Evolutionary conservation across 2,888 invertebrate species (phyloP).

Genomic region (Stictocephala bisonia): DNA sequence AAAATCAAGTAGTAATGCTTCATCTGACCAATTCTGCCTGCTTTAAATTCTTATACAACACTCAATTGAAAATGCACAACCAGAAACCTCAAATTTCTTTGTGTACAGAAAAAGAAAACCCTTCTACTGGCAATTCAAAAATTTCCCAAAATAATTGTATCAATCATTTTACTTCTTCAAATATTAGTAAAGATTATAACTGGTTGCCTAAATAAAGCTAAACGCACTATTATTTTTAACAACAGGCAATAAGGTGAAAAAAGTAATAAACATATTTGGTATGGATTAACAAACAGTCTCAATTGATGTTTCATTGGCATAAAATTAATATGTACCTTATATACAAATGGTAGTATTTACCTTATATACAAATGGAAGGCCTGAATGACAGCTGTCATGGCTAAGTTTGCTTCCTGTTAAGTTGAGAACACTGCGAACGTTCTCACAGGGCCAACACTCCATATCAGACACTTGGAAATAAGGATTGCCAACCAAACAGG

Average conservation of each 20-base stretch:
- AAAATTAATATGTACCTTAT: no score
- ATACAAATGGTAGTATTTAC: constrained; percentile 62
- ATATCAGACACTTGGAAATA: constrained; percentile 84
- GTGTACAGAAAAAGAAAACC: background rate
- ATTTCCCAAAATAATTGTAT: no score
- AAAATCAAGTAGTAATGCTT: background rate
- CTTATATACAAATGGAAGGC: constrained; percentile 70
- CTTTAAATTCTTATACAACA: background rate
- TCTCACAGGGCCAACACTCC: constrained; percentile 87
- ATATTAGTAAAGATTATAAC: no score
- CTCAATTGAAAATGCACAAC: background rate
- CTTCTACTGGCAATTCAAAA: no score
- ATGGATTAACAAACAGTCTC: no score
- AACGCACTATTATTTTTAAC: no score
- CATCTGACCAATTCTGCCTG: no score
- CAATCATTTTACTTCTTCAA: background rate
- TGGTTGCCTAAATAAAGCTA: no score
- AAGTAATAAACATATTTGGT: no score
- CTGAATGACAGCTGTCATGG: constrained; percentile 67
- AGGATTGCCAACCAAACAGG: constrained; percentile 85
- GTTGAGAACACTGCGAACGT: constrained; percentile 75
- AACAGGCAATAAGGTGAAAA: no score
- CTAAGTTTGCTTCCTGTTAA: constrained; percentile 70
- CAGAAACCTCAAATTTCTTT: background rate
- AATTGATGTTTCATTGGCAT: no score